Evolutionary conservation across 2,888 invertebrate species (phyloP).

Genomic region (Parascotia fuliginaria): DNA sequence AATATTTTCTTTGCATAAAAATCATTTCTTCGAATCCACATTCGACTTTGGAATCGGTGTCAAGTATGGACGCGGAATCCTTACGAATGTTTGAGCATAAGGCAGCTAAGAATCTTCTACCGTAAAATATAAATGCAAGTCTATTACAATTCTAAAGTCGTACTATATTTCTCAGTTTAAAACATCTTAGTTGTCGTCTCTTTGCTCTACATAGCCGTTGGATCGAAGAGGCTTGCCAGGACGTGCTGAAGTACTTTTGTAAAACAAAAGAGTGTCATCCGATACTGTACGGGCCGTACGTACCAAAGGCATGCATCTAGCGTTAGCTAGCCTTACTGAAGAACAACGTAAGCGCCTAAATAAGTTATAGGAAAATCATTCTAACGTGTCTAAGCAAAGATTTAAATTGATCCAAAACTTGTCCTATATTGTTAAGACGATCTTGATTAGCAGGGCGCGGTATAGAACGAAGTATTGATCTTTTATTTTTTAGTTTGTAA

Average conservation of each 20-base stretch:
- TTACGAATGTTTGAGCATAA: too few species aligned
- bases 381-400: too few species aligned
- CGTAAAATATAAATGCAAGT: background rate
- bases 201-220: conserved; percentile 48
- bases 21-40: too few species aligned
- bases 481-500: too few species aligned
- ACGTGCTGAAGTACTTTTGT: conserved; percentile 65
- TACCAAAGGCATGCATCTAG: conserved; percentile 2
- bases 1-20: too few species aligned
- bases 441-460: too few species aligned
- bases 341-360: background rate
- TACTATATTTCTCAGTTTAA: conserved; percentile 8
- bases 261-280: conserved; percentile 73
- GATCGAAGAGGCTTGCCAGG: conserved; percentile 46
- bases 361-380: too few species aligned
- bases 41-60: too few species aligned
- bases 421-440: too few species aligned
- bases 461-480: too few species aligned
- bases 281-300: conserved; percentile 50
- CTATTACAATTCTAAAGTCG: background rate
- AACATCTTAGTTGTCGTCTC: conserved; percentile 26
- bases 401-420: too few species aligned
- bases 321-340: conserved; percentile 1
- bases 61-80: too few species aligned
- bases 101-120: background rate